Conservation (phyloP, 2,888 invertebrate genomes). For the Onthophagus sagittarius region DNA sequence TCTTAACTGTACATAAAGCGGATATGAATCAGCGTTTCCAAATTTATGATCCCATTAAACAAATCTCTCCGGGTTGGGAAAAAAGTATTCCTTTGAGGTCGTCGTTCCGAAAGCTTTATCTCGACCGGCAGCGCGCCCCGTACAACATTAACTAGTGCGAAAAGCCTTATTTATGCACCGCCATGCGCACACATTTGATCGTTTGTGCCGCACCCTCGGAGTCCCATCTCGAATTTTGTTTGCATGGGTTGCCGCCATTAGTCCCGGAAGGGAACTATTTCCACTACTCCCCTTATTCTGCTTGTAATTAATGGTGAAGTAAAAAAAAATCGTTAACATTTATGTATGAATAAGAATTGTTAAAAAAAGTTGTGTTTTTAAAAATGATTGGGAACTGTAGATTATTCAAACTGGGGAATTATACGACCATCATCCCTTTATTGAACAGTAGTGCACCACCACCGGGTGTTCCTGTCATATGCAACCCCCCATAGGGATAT, state of each 20-base stretch:
- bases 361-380: no score
- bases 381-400: no score
- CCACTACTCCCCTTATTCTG: background rate
- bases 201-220: conserved; percentile 5
- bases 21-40: background rate
- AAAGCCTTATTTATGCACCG: conserved; percentile 10
- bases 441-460: background rate
- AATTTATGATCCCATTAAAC: background rate
- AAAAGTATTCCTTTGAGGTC: background rate
- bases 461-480: conserved; percentile 12
- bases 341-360: no score
- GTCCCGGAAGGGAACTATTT: conserved; percentile 1
- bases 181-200: conserved; percentile 2
- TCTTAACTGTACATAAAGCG: no score
- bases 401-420: no score
- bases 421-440: background rate
- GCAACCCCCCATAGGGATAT: conserved; percentile 9
- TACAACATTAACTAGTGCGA: conserved; percentile 10
- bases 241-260: conserved; percentile 12
- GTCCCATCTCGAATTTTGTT: conserved; percentile 8
- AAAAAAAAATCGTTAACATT: no score
- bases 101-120: background rate
- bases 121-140: background rate
- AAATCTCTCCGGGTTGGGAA: background rate
- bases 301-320: no score